Evolutionary conservation across 2,113 vertebrate species (phyloP).

Genomic region (Oryzias curvinotus): DNA sequence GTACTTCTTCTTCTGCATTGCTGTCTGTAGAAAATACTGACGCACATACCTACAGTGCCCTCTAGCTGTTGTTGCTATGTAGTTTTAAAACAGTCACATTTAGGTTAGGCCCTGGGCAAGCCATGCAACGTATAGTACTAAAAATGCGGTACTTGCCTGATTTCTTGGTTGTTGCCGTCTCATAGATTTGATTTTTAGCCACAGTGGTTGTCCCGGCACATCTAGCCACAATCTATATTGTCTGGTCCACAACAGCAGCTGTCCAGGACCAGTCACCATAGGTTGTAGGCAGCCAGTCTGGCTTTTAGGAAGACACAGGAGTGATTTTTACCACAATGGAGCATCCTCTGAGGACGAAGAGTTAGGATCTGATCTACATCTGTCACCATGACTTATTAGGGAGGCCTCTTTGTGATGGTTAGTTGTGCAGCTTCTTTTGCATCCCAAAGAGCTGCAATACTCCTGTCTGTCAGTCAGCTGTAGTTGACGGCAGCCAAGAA

Average conservation of each 20-base stretch:
- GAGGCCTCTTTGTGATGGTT: slow-evolving; percentile 36
- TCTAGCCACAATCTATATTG: slow-evolving; percentile 45
- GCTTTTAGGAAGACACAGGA: slow-evolving; percentile 21
- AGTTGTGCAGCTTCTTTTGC: background rate
- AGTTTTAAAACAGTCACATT: too few relatives aligned
- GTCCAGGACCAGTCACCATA: slow-evolving; percentile 53
- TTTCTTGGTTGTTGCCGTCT: background rate
- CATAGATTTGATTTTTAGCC: slow-evolving; percentile 38
- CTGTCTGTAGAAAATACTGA: too few relatives aligned
- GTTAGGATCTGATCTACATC: slow-evolving; percentile 17
- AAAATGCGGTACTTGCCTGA: too few relatives aligned
- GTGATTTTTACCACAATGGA: slow-evolving; percentile 12
- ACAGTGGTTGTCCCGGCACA: slow-evolving; percentile 48
- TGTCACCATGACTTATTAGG: slow-evolving; percentile 18
- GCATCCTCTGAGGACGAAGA: slow-evolving; percentile 12
- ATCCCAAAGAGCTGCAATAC: background rate
- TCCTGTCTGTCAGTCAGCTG: background rate
- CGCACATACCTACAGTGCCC: too few relatives aligned
- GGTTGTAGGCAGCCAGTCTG: slow-evolving; percentile 36
- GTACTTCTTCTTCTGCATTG: too few relatives aligned
- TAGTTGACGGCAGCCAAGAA: background rate
- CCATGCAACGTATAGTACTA: too few relatives aligned
- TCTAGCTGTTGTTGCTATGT: too few relatives aligned
- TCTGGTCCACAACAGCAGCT: slow-evolving; percentile 61
- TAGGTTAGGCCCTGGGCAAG: too few relatives aligned